Percentiles rank a stretch among this genome's conserved stretches.
Evolutionary conservation across 2,797 vertebrate species (phyloP).

Genomic region (Lacerta viridis): DNA sequence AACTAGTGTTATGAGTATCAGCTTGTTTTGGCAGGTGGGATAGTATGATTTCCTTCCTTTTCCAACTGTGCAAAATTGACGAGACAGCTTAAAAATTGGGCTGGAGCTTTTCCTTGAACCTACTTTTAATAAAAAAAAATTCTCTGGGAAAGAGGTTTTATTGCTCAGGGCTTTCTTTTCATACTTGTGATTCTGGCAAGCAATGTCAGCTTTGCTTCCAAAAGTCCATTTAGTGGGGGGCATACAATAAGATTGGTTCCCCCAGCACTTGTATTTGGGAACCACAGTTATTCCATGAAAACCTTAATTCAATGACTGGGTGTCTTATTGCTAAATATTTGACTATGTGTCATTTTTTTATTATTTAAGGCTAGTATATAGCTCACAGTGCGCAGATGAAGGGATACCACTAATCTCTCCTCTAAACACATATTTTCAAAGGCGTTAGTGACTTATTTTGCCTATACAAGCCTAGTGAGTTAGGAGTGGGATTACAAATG

Average conservation of each 20-base stretch:
- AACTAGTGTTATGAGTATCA: constrained; percentile 59
- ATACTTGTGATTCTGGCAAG: constrained; percentile 22
- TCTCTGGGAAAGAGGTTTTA: constrained; percentile 66
- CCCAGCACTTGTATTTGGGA: neutral
- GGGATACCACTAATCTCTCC: neutral
- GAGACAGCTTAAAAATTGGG: constrained; percentile 44
- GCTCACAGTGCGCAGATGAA: neutral
- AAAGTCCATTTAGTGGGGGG: constrained; percentile 45
- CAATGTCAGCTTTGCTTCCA: constrained; percentile 32
- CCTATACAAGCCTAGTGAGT: neutral
- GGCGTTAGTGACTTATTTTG: neutral
- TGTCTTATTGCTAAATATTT: constrained; percentile 32
- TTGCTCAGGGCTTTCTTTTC: constrained; percentile 56
- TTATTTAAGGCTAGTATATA: neutral
- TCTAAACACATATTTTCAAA: neutral
- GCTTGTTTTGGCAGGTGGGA: constrained; percentile 46
- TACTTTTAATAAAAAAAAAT: constrained; percentile 52
- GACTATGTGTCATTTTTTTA: neutral
- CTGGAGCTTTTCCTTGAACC: constrained; percentile 56
- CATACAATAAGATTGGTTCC: neutral
- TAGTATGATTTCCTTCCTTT: constrained; percentile 57
- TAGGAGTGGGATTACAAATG: neutral
- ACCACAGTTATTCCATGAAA: constrained; percentile 18
- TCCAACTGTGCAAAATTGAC: constrained; percentile 62
- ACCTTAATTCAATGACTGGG: accelerated